A percentile compares a stretch with the other conserved stretches of the same genome.
These are phyloP conservation scores for Cephalopachus bancanus DNA, from an alignment of 2,797 vertebrate species.

Conservation along the genomic window DNA sequence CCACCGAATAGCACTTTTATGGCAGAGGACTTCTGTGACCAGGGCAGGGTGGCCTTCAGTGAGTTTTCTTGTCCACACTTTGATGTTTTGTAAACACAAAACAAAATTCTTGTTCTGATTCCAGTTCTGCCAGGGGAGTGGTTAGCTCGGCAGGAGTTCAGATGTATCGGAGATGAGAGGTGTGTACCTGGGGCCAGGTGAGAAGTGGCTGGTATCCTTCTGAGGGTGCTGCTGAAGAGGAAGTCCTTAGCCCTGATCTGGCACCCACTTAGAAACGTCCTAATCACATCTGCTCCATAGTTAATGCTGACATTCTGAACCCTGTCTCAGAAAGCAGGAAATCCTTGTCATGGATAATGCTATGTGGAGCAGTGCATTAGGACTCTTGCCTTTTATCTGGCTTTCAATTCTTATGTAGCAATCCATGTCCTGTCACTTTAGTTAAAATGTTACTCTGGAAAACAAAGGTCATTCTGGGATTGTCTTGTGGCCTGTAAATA, in stretches of 20 bases:
- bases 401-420: conserved; percentile 58
- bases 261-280: conserved; percentile 44
- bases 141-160: conserved; percentile 30
- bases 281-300: conserved; percentile 65
- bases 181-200: not conserved
- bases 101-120: conserved; percentile 48
- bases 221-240: not conserved
- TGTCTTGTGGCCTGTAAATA: conserved; percentile 62
- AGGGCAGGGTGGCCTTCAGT: not conserved
- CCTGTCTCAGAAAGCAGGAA: conserved; percentile 27
- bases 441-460: conserved; percentile 73
- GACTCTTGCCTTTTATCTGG: conserved; percentile 68
- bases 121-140: not conserved
- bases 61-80: conserved; percentile 46
- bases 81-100: conserved; percentile 68
- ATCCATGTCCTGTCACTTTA: conserved; percentile 66
- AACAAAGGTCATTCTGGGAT: conserved; percentile 69
- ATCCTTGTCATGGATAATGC: conserved; percentile 61
- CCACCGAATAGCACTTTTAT: not conserved
- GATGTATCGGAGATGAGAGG: conserved; percentile 43
- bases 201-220: conserved; percentile 16
- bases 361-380: conserved; percentile 39
- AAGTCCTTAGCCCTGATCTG: conserved; percentile 1
- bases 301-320: conserved; percentile 73
- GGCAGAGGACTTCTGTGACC: conserved; percentile 44